Conservation (phyloP, 37 sponge, comb jelly and placozoan species). For the Aplysina aerophoba region DNA sequence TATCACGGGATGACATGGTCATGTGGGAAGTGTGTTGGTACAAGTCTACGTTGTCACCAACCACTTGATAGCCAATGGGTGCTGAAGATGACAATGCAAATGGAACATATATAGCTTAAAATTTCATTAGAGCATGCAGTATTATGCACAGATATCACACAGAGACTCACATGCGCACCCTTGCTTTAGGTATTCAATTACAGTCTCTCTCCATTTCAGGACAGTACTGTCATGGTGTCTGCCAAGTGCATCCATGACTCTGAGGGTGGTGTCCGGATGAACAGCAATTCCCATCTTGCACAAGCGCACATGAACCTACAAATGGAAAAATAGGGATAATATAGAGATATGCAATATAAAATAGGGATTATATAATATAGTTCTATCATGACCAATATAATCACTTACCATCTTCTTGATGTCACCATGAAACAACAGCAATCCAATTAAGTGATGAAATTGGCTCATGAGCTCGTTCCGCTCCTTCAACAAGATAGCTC, state of each 20-base stretch:
- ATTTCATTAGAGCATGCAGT: no score
- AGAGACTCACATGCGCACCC: not conserved
- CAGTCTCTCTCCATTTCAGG: not conserved
- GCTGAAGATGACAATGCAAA: not conserved
- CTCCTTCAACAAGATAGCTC: slow-evolving; percentile 18
- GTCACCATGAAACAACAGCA: slow-evolving; percentile 27
- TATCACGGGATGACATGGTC: not conserved
- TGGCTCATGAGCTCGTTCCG: not conserved
- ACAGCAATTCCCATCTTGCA: not conserved
- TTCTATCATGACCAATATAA: no score
- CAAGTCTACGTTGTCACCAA: slow-evolving; percentile 43
- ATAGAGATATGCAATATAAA: no score
- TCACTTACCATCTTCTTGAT: not conserved
- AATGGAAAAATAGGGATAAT: no score
- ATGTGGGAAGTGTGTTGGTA: not conserved
- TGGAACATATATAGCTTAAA: no score
- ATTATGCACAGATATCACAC: not conserved
- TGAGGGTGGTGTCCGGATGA: not conserved
- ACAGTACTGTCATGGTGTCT: not conserved
- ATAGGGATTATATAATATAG: no score
- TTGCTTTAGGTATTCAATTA: not conserved
- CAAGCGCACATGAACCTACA: not conserved
- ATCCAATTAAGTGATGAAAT: slow-evolving; percentile 13
- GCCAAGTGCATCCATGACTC: not conserved
- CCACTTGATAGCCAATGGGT: not conserved